Evolutionary conservation across 30 jellyfish, hydroid and myxozoan species (phyloP).

Genomic region (Cassiopea andromeda): DNA sequence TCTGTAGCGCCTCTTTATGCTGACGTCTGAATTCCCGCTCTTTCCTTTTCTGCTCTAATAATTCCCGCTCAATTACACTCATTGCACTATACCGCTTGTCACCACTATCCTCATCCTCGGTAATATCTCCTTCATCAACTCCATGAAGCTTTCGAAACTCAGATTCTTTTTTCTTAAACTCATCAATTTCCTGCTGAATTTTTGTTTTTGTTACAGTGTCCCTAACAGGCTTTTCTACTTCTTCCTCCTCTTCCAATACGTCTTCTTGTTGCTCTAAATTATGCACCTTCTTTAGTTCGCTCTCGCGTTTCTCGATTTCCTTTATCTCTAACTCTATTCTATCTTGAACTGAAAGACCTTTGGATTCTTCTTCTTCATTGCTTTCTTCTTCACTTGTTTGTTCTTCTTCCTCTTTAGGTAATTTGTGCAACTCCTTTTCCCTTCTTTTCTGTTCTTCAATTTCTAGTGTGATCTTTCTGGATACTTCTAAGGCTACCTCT

Average conservation of each 20-base stretch:
- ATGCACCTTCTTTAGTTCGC: conserved; percentile 47
- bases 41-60: conserved; percentile 58
- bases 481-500: conserved; percentile 15
- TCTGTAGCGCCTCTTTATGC: conserved; percentile 3
- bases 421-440: conserved; percentile 25
- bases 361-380: conserved; percentile 25
- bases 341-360: conserved; percentile 61
- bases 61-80: conserved; percentile 54
- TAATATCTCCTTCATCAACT: conserved; percentile 16
- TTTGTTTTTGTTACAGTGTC: conserved; percentile 38
- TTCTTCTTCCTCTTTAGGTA: conserved; percentile 3
- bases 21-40: conserved; percentile 59
- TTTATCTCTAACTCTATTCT: conserved; percentile 64
- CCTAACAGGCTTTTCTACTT: not conserved
- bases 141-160: conserved; percentile 67
- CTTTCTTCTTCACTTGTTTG: conserved; percentile 46
- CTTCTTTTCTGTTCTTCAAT: conserved; percentile 53
- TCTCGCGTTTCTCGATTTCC: conserved; percentile 67
- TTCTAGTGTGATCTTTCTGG: conserved; percentile 31
- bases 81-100: conserved; percentile 1
- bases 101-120: conserved; percentile 49
- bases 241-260: conserved; percentile 25
- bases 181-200: conserved; percentile 78
- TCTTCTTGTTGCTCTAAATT: conserved; percentile 21
- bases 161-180: conserved; percentile 54